Base-by-base conservation (phyloP, 2,113 vertebrate genomes). In the Salvelinus fontinalis region DNA sequence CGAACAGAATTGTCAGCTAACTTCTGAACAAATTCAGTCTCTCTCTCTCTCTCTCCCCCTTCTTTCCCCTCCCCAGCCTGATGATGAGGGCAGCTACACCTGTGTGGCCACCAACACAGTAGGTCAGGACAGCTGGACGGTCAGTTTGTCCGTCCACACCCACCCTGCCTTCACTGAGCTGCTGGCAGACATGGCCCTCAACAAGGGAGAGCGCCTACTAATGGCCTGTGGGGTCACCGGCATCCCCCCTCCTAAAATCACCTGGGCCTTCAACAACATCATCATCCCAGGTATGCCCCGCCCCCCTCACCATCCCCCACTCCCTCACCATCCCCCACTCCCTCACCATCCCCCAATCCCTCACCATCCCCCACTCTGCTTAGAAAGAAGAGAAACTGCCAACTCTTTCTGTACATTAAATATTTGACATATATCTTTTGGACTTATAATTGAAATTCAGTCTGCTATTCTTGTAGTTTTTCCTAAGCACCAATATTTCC, bases 181-280 rank as follows among this genome's bases (percentile, higher is more conserved):
- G 34, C 95, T 96, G 2, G 95, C 92, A 83, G 96, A 98, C 1
- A 67, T 93, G 68, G 93, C 96, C 44, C 87, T 99, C 80, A 99
- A 95, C 86, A 97, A 96, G 89, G 97, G 96, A 75, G 96, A 98
- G 60, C 94, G 88, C 76, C 95, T 99, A 39, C 83, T 89, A 24
- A 85, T 99, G 86, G 87, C 83, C 51, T 99, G 98, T 81, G 94
- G 86, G 75, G 97, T 94, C 81, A 88, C 78, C 12, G 97, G 98
- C 29, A 72, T 94, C 86, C 98, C 98, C 14, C 34, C 92, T 49
- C 98, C 98, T 48, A 94, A 83, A 84, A 94, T 99, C 86, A 95
- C 93, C 0, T 99, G 98, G 98, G 93, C 93, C 16, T 97, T 99
- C 89, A 98, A 99, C 81, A 97, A 98, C 84, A 97, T 95, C 83